Base-by-base conservation (phyloP, 1,140 invertebrate species). In the Notospermus geniculatus region DNA sequence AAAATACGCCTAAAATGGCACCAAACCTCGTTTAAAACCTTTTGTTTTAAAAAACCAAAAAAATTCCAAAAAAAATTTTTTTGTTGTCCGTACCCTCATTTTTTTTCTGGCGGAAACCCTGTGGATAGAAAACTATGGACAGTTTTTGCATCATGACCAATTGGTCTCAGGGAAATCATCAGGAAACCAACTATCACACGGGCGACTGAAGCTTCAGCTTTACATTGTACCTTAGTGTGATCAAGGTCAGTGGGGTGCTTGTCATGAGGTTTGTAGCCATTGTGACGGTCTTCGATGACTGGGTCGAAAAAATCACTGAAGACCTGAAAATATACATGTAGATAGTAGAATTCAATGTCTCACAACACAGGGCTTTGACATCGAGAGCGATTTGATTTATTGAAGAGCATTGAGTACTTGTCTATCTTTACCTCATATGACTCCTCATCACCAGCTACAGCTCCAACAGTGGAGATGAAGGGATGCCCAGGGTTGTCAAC, bases 401-500 rank as follows among this genome's bases (percentile, higher is more conserved):
- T 43, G 11, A 11, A 43, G 11, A n/a, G 39, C n/a, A 43, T n/a
- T n/a, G 11, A 13, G 39, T n/a, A 43, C 1, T 55, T 36, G 28
- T 17, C 19, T 1, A 11, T 19, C 2, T n/a, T 29, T 27, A 68
- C 60, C 30, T 63, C 53, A 57, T 71, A 71, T 15, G 69, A 64
- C 17, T 71, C 66, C 46, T 71, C 70, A 53, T 71, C 70, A 27
- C 69, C 69, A 15, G 70, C 70, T 17, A 69, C 58, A 30, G 60
- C 19, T 7, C 70, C 70, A 22, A 63, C 56, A 27, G 56, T 62
- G 27, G 46, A 53, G 41, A 62, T 66, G 64, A 25, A 43, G 23
- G 63, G 52, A 36, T 62, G 36, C n/a, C 52, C 53, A 4, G 63
- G 60, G 53, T 62, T 61, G 63, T 63, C 64, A 15, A 62, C 56